phyloP scores from a whole-genome alignment of 2,113 vertebrate genomes.

The Sinocyclocheilus grahami region DNA sequence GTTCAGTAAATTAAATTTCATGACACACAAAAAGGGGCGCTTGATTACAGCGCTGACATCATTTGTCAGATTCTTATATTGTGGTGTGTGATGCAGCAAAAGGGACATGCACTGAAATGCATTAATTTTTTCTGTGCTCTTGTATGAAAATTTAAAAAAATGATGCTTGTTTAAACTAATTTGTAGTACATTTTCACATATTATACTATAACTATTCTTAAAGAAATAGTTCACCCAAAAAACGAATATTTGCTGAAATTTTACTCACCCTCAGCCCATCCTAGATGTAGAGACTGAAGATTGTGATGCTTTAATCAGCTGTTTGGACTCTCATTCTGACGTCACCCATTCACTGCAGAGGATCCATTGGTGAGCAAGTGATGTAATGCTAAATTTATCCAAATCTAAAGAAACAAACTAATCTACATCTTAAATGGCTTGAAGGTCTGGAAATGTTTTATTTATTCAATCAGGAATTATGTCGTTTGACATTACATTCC shows the following conservation, averaged over 20 bases:
- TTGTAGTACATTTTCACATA: too few species aligned
- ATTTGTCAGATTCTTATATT: conserved; percentile 20
- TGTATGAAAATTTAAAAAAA: background rate
- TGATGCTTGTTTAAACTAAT: too few species aligned
- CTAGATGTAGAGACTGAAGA: too few species aligned
- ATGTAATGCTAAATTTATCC: too few species aligned
- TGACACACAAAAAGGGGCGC: conserved; percentile 25
- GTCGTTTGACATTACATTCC: background rate
- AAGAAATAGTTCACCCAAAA: too few species aligned
- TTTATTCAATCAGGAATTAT: background rate
- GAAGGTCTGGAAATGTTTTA: background rate
- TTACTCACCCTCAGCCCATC: too few species aligned
- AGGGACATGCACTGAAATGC: background rate
- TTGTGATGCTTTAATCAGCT: too few species aligned
- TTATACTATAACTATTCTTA: too few species aligned
- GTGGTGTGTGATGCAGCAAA: conserved; percentile 11
- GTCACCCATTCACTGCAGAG: too few species aligned
- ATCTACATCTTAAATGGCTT: background rate
- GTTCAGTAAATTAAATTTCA: conserved; percentile 45
- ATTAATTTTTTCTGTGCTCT: background rate
- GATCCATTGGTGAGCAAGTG: too few species aligned
- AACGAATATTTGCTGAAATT: too few species aligned
- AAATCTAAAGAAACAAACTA: background rate
- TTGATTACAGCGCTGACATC: conserved; percentile 34
- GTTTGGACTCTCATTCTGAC: too few species aligned